Percentiles rank a stretch among this genome's conserved stretches.
These are phyloP conservation scores for Cephalopterus ornatus DNA, from an alignment of 2,113 vertebrate species.

Conservation along the genomic window DNA sequence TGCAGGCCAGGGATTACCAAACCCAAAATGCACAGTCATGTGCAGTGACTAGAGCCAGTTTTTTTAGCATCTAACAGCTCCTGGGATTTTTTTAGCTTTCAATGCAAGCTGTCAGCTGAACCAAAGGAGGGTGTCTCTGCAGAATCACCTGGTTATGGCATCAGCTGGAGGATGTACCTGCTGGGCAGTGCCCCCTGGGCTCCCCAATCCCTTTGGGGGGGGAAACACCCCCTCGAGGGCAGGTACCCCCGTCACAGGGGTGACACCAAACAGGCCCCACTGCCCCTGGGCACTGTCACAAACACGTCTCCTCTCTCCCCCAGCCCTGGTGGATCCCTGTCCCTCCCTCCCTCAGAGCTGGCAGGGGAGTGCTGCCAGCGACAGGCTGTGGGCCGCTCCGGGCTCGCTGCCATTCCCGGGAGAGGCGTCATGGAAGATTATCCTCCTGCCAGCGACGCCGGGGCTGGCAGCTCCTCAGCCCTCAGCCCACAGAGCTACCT, in stretches of 20 bases:
- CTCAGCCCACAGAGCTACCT: conserved; percentile 14
- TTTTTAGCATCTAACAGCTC: background rate
- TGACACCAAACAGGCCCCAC: background rate
- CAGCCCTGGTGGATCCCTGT: fast-evolving
- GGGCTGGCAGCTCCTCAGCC: conserved; percentile 33
- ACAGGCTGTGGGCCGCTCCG: background rate
- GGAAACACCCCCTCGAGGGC: background rate
- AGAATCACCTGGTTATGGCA: background rate
- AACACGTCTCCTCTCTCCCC: background rate
- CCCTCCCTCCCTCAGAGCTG: background rate
- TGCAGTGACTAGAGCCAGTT: background rate
- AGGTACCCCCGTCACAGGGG: background rate
- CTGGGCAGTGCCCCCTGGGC: background rate
- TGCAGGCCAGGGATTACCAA: background rate
- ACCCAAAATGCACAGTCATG: background rate
- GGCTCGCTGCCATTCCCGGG: conserved; percentile 22
- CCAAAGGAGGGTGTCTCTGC: background rate
- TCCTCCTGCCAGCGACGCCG: background rate
- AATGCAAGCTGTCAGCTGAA: background rate
- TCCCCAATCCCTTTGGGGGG: background rate
- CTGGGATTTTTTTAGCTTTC: background rate
- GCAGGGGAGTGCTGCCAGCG: background rate
- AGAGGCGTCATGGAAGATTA: conserved; percentile 25
- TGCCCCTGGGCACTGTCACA: background rate
- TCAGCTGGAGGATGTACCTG: background rate